phyloP scores from a whole-genome alignment of 2,888 invertebrate species.

The Aphidoletes aphidimyza region DNA sequence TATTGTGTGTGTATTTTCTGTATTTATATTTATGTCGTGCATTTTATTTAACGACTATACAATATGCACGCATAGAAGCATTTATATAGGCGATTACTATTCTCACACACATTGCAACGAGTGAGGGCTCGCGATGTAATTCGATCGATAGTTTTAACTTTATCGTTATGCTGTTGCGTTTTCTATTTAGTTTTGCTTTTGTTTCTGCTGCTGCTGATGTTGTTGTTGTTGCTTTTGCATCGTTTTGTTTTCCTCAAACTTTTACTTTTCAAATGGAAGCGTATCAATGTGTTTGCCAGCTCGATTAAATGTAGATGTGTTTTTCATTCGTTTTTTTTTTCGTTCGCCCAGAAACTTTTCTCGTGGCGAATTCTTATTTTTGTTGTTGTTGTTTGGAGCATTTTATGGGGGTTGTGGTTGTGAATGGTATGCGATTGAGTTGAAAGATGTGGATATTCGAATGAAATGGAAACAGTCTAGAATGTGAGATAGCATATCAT shows the following conservation, averaged over 20 bases:
- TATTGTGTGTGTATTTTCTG: neutral
- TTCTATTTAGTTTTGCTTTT: neutral
- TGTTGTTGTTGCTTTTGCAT: neutral
- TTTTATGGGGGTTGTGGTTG: no score
- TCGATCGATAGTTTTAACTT: conserved; percentile 21
- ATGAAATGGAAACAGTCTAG: neutral
- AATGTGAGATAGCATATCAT: neutral
- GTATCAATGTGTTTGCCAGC: neutral
- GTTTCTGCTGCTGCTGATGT: neutral
- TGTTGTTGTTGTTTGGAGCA: no score
- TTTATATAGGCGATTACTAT: conserved; percentile 4
- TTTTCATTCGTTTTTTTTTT: neutral
- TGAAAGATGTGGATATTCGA: neutral
- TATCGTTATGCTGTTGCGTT: conserved; percentile 11
- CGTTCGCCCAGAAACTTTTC: conserved; percentile 4
- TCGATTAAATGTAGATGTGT: neutral
- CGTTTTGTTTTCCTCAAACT: neutral
- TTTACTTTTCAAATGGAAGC: conserved; percentile 37
- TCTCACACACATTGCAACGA: no score
- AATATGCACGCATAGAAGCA: conserved; percentile 32
- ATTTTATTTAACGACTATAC: conserved; percentile 41
- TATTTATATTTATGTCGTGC: conserved; percentile 47
- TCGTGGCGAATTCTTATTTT: no score
- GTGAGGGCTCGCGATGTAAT: neutral
- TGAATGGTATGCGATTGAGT: neutral